Evolutionary conservation across 2,113 vertebrate species (phyloP), one percentile per base, ranked within the genome.

Genomic region (Pachypanchax playfairii): DNA sequence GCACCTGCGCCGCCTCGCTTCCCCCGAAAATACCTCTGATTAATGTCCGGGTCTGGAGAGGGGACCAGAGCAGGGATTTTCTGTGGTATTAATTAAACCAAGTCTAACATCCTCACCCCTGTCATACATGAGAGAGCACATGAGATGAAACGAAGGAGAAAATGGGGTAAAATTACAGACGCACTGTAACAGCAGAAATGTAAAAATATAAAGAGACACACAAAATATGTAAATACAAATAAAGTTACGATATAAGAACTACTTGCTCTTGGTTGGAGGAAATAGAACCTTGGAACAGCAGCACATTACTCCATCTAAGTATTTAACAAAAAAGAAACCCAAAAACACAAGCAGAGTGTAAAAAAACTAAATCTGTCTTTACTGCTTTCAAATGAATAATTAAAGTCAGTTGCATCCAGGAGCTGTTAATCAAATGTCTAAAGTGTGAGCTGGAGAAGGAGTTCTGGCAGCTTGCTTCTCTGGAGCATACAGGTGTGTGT

Each of bases 21-120:
- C 73, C 75, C 84, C 80, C 65, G 65, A 88, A 90, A 88, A 90
- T 83, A 89, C 70, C 79, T 86, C 62, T 87, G 84, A 90, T 90
- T 87, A 88, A 90, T 89, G 85, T 85, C 76, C 61, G 11, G 69
- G 77, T 64, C 70, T 20, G 3, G 41, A 63, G 73, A 82, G 50
- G 70, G 63, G 77, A 83, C 54, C 51, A 42, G 76, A 85, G 78
- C 33, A 6, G 66, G 35, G 71, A 82, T 71, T 77, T 59, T 74
- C 77, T 69, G 81, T 12, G 59, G 73, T 87, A 86, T 85, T 89
- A 89, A 89, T 87, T 89, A 83, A 81, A 85, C 57, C 66, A 55
- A 70, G 49, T 70, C 75, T 44, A 51, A 77, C 59, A 65, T 60
- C 50, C 51, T 59, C 73, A 59, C 36, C 62, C 43, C 65, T 51